Evolutionary conservation across 1,140 invertebrate species (phyloP).

Genomic region (Scaptomyza montana): DNA sequence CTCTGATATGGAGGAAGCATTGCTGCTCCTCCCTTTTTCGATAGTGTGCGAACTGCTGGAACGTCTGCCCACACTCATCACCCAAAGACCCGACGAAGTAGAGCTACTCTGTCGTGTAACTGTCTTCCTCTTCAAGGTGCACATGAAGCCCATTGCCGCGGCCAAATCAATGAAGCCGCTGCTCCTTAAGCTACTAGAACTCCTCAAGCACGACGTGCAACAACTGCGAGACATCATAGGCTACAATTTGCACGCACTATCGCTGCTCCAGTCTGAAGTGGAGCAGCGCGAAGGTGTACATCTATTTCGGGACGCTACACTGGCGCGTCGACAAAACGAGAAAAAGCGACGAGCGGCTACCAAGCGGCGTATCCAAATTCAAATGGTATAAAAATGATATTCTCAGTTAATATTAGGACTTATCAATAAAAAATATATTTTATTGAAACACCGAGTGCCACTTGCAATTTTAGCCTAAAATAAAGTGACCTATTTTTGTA

Average conservation of each 20-base stretch:
- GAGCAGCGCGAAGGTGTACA: conserved; percentile 92
- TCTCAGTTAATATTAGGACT: conserved; percentile 24
- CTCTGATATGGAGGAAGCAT: conserved; percentile 95
- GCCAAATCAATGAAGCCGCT: conserved; percentile 88
- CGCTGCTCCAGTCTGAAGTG: conserved; percentile 90
- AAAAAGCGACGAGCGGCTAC: conserved; percentile 89
- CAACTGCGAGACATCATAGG: conserved; percentile 90
- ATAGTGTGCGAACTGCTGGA: conserved; percentile 91
- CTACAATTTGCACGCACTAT: conserved; percentile 93
- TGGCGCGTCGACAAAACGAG: conserved; percentile 87
- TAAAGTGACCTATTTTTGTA: background rate
- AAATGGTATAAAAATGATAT: conserved; percentile 47
- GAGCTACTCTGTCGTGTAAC: conserved; percentile 91
- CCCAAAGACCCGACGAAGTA: conserved; percentile 87
- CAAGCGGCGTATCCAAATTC: conserved; percentile 85
- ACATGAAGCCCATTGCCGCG: conserved; percentile 92
- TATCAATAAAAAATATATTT: conserved; percentile 32
- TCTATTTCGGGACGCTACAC: conserved; percentile 92
- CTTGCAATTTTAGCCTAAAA: conserved; percentile 26
- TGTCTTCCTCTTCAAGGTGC: conserved; percentile 92
- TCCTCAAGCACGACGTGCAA: conserved; percentile 62
- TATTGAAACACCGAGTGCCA: conserved; percentile 2
- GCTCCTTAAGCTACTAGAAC: conserved; percentile 84
- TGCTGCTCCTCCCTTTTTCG: conserved; percentile 93
- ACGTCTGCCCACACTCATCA: conserved; percentile 88